Evolutionary conservation across 2,888 invertebrate genomes (phyloP).

Genomic region (Noctua comes): DNA sequence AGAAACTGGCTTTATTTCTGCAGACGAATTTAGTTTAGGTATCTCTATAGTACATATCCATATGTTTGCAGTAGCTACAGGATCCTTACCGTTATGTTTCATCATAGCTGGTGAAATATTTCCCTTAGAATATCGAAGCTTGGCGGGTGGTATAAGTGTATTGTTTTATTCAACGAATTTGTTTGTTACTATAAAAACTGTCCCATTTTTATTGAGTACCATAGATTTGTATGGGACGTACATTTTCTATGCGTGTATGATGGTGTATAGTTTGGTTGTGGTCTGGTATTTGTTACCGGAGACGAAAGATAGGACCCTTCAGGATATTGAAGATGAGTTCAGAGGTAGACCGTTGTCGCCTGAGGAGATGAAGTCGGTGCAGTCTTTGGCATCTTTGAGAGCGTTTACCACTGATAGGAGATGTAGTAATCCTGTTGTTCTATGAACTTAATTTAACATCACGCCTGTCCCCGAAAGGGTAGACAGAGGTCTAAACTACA

Average conservation of each 20-base stretch:
- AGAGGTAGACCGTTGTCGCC: constrained; percentile 73
- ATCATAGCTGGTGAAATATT: constrained; percentile 93
- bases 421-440: constrained; percentile 60
- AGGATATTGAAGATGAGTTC: constrained; percentile 85
- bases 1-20: constrained; percentile 65
- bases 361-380: constrained; percentile 64
- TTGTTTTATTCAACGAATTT: constrained; percentile 78
- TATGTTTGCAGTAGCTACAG: constrained; percentile 89
- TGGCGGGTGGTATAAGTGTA: constrained; percentile 87
- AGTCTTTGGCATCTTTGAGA: constrained; percentile 65
- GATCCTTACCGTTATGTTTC: constrained; percentile 92
- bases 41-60: constrained; percentile 79
- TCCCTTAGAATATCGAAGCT: constrained; percentile 90
- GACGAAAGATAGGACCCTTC: constrained; percentile 83
- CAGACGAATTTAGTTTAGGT: constrained; percentile 76
- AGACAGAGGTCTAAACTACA: background rate
- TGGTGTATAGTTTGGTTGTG: constrained; percentile 76
- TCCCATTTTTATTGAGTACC: constrained; percentile 74
- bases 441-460: constrained; percentile 23
- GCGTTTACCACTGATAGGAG: constrained; percentile 54
- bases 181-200: constrained; percentile 81
- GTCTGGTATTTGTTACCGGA: constrained; percentile 80
- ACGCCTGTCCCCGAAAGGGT: background rate
- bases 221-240: constrained; percentile 79
- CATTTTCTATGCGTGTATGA: constrained; percentile 73